A percentile compares a stretch with the other conserved stretches of the same genome.
phyloP scores from a whole-genome alignment of 1,140 invertebrate species.

The Lepidotrigona ventralis region DNA sequence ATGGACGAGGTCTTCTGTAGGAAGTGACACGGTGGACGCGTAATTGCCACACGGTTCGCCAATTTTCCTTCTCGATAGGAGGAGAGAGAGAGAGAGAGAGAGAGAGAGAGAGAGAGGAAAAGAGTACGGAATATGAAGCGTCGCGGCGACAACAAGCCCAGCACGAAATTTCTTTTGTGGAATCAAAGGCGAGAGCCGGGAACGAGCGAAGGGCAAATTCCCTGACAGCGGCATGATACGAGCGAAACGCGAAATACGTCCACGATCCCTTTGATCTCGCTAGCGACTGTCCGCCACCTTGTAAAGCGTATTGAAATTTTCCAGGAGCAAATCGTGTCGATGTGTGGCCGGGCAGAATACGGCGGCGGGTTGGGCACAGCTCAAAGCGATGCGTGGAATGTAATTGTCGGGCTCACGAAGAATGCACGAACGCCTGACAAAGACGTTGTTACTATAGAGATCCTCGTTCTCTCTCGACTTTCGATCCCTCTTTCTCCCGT shows the following conservation, averaged over 20 bases:
- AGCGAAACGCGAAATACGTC: conserved; percentile 63
- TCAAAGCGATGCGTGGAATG: conserved; percentile 66
- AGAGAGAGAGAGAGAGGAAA: not conserved
- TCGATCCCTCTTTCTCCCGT: not conserved
- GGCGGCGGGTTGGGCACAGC: conserved; percentile 55
- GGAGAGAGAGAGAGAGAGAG: not conserved
- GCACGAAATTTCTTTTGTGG: conserved; percentile 57
- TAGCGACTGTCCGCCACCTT: conserved; percentile 61
- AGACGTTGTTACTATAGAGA: conserved; percentile 64
- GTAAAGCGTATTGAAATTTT: conserved; percentile 68
- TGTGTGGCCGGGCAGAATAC: conserved; percentile 41
- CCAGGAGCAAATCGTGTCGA: conserved; percentile 58
- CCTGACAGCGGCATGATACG: conserved; percentile 50
- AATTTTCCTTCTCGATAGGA: conserved; percentile 23
- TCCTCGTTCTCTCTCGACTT: not conserved
- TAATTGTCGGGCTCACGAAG: conserved; percentile 66
- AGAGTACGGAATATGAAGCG: conserved; percentile 25
- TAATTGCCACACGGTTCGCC: conserved; percentile 4
- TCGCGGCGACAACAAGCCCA: conserved; percentile 28
- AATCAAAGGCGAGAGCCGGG: conserved; percentile 54
- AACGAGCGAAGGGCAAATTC: conserved; percentile 49
- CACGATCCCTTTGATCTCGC: conserved; percentile 64
- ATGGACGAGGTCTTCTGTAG: not conserved
- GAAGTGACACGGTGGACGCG: not conserved
- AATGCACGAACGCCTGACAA: conserved; percentile 64